Evolutionary conservation across 2,113 vertebrate genomes (phyloP).

Genomic region (Gymnocephalus cernua): DNA sequence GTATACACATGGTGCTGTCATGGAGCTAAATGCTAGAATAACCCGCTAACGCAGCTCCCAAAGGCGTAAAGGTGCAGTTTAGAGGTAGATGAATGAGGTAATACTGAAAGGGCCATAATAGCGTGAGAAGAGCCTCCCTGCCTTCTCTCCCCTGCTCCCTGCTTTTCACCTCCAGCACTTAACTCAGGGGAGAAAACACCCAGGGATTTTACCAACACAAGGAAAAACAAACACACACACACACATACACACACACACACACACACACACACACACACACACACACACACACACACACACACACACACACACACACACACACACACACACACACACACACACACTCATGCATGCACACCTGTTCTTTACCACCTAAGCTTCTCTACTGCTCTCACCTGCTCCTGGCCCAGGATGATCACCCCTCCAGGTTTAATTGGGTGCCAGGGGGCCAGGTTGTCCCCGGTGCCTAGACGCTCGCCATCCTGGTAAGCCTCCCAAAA

Average conservation of each 20-base stretch:
- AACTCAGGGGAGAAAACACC: slow-evolving; percentile 51
- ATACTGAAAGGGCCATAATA: slow-evolving; percentile 48
- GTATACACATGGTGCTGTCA: slow-evolving; percentile 37
- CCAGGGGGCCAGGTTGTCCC: slow-evolving; percentile 98
- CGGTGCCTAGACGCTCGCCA: slow-evolving; percentile 94
- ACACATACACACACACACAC: slow-evolving; percentile 8
- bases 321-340: too few relatives aligned
- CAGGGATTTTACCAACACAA: slow-evolving; percentile 32
- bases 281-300: too few relatives aligned
- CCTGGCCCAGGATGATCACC: slow-evolving; percentile 96
- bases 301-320: too few relatives aligned
- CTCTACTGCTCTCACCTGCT: slow-evolving; percentile 89
- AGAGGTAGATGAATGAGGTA: slow-evolving; percentile 58
- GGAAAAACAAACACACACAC: slow-evolving; percentile 30
- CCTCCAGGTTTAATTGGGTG: slow-evolving; percentile 99
- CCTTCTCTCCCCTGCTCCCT: slow-evolving; percentile 40
- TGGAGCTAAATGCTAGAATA: slow-evolving; percentile 33
- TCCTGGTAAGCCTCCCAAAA: slow-evolving; percentile 99
- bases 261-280: too few relatives aligned
- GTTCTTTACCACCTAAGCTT: slow-evolving; percentile 6
- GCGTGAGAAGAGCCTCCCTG: slow-evolving; percentile 74
- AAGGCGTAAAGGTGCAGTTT: slow-evolving; percentile 38
- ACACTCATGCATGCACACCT: neutral
- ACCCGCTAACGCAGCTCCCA: slow-evolving; percentile 31
- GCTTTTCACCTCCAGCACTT: slow-evolving; percentile 42